Evolutionary conservation across 2,888 invertebrate species (phyloP), one percentile per base, ranked within the genome.

Genomic region (Hanleya hanleyi): DNA sequence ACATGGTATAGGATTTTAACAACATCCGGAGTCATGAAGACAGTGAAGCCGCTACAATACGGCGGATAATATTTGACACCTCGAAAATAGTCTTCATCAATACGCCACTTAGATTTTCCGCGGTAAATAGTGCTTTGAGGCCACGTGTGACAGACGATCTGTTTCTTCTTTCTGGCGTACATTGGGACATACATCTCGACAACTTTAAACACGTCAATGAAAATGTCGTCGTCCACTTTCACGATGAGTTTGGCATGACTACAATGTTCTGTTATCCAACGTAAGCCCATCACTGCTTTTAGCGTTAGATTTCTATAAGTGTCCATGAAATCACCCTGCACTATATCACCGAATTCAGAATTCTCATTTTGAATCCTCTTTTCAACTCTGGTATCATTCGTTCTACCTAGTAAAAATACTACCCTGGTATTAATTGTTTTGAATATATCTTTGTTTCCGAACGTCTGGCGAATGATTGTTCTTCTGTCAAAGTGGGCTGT

Each of bases 181-280:
- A 57, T 22, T 29, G 57, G 57, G 9, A 57, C 22, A 26, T 41
- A 18, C 1, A n/a, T n/a, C 5, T 37, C 22, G 32, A 18, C n/a
- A 2, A 67, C 29, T 2, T 29, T 9, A 32, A 37, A 38, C 26
- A 67, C 41, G 47, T 67, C 41, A 18, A 67, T 32, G 37, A 67
- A 67, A 15, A 47, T 32, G 32, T 67, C 67, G 29, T 67, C 67
- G 29, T 67, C 67, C n/a, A 32, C 12, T 67, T 67, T 67, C 12
- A 67, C 18, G n/a, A 67, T 47, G 67, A 26, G 9, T 18, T 67
- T 29, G 29, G 67, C 67, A 12, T 38, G 38, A 37, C 29, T n/a
- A 22, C 67, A 67, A 18, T 67, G 18, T 32, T 33, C 29, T 38
- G 6, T 29, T 18, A 67, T 47, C 67, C 67, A 67, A 18, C 32